These are phyloP conservation scores for Tetragonula carbonaria DNA, from an alignment of 2,888 invertebrate species.

Conservation along the genomic window DNA sequence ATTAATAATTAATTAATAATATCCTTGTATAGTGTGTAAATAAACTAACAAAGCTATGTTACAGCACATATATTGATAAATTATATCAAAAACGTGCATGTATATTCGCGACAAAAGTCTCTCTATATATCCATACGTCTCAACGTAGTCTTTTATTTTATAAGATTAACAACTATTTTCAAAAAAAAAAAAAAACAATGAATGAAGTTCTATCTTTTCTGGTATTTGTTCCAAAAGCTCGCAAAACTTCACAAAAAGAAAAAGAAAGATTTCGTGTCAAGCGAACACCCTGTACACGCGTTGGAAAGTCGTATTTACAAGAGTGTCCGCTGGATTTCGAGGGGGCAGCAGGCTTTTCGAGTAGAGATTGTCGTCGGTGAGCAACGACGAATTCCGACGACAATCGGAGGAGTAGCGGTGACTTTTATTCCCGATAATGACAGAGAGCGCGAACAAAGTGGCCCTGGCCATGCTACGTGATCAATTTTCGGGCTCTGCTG, in stretches of 20 bases:
- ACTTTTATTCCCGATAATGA: conserved; percentile 84
- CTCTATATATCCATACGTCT: background rate
- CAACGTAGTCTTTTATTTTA: background rate
- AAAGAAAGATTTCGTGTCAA: background rate
- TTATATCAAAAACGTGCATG: too few relatives aligned
- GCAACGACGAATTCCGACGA: conserved; percentile 53
- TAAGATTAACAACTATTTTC: background rate
- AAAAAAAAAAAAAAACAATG: background rate
- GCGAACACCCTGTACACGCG: conserved; percentile 8
- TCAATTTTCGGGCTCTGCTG: conserved; percentile 79
- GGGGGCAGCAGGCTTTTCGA: background rate
- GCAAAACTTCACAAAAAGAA: too few relatives aligned
- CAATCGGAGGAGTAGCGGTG: conserved; percentile 80
- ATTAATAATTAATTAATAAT: too few relatives aligned
- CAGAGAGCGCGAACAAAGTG: conserved; percentile 74
- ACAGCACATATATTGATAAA: too few relatives aligned
- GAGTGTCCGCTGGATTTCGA: background rate
- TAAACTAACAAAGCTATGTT: too few relatives aligned
- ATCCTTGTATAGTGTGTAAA: too few relatives aligned
- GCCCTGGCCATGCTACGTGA: conserved; percentile 78
- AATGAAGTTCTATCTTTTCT: too few relatives aligned
- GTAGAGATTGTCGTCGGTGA: conserved; percentile 79
- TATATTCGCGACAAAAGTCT: too few relatives aligned
- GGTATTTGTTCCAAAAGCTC: background rate
- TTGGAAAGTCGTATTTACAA: background rate